Percentiles rank a stretch among this genome's conserved stretches.
Evolutionary conservation across 2,797 vertebrate genomes (phyloP).

Genomic region (Pristis pectinata): DNA sequence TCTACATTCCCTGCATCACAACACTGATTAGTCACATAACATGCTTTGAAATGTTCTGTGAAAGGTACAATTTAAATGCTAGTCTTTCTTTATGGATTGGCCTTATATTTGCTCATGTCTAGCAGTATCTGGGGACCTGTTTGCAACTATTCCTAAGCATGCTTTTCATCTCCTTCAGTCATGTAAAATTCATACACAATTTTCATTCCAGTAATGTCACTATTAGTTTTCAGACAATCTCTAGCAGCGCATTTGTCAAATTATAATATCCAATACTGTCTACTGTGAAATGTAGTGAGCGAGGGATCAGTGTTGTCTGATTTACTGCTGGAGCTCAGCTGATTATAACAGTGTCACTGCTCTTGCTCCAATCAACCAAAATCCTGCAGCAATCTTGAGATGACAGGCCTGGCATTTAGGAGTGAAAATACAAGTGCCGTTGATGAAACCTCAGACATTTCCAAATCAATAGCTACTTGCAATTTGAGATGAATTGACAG

Average conservation of each 20-base stretch:
- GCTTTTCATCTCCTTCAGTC: constrained; percentile 23
- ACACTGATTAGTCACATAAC: too few species aligned
- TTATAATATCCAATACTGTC: constrained; percentile 32
- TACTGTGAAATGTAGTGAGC: neutral
- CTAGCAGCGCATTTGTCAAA: neutral
- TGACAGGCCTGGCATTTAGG: constrained; percentile 5
- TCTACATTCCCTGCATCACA: too few species aligned
- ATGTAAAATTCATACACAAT: constrained; percentile 11
- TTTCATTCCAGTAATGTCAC: constrained; percentile 21
- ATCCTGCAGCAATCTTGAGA: constrained; percentile 1
- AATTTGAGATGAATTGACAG: neutral
- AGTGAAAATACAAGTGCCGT: neutral
- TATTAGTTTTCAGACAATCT: constrained; percentile 19
- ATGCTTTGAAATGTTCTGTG: too few species aligned
- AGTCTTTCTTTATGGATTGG: too few species aligned
- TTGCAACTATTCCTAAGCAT: neutral
- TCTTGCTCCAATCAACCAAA: neutral
- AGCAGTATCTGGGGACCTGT: neutral
- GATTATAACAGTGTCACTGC: neutral
- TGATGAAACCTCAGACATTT: neutral
- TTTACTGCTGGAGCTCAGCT: neutral
- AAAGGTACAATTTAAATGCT: too few species aligned
- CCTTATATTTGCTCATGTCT: neutral
- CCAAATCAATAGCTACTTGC: neutral
- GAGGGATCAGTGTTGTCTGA: neutral